Conservation (phyloP, 2,888 invertebrate species). For the Dasypolia templi region DNA sequence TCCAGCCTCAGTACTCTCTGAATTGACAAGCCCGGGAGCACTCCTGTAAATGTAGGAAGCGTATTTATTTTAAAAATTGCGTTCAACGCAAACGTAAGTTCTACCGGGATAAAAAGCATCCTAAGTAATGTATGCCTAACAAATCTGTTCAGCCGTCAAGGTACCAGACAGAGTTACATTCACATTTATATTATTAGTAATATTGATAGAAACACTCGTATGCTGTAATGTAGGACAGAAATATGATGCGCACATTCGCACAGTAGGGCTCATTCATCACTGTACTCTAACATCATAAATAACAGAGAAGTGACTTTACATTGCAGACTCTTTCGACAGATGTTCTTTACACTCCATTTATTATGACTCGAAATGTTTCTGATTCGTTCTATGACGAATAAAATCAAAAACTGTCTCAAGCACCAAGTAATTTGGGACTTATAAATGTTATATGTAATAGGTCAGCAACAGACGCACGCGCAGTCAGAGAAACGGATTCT, state of each 20-base stretch:
- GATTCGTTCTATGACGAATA: conserved; percentile 39
- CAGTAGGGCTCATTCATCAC: conserved; percentile 58
- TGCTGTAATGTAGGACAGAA: conserved; percentile 21
- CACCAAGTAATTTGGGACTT: conserved; percentile 8
- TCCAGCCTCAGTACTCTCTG: not conserved
- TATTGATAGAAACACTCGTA: not conserved
- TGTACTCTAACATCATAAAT: conserved; percentile 45
- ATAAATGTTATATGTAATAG: conserved; percentile 14
- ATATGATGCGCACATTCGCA: conserved; percentile 33
- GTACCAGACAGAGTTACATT: not conserved
- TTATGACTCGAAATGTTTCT: conserved; percentile 43
- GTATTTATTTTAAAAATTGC: conserved; percentile 1
- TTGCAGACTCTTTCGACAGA: conserved; percentile 40
- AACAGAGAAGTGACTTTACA: conserved; percentile 37
- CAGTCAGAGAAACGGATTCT: not conserved
- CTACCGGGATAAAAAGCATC: not conserved
- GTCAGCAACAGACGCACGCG: conserved; percentile 3
- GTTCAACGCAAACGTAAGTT: not conserved
- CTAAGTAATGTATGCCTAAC: no score
- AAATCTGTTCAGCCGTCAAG: not conserved
- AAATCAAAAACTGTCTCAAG: conserved; percentile 44
- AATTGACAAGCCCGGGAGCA: conserved; percentile 13
- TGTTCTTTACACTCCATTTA: conserved; percentile 46
- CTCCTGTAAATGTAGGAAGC: not conserved
- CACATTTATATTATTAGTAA: not conserved